A percentile compares a stretch with the other conserved stretches of the same genome.
Conservation (phyloP, 1,140 invertebrate species). For the Caligus rogercresseyi region DNA sequence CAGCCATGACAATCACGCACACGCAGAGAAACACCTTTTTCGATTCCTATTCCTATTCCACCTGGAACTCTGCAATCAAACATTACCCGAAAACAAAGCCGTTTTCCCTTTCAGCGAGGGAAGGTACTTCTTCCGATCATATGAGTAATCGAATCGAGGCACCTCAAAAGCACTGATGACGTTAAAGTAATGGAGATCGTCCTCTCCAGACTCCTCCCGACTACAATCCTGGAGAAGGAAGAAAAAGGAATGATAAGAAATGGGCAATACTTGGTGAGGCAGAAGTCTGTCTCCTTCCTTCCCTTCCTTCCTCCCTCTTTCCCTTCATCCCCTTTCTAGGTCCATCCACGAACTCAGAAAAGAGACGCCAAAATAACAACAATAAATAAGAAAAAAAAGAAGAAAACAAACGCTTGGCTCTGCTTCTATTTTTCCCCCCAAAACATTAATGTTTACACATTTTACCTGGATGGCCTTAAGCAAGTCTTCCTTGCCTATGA, state of each 20-base stretch:
- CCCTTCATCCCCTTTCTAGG: no score
- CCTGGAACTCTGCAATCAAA: no score
- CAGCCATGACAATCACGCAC: neutral
- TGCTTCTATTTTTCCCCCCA: neutral
- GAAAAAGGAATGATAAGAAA: no score
- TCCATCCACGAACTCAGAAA: no score
- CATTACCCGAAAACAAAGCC: no score
- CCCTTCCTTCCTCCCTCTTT: no score
- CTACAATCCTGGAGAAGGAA: constrained; percentile 8
- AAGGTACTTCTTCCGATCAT: constrained; percentile 12
- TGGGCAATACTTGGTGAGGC: no score
- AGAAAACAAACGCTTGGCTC: neutral
- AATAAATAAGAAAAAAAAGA: no score
- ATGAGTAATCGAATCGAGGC: constrained; percentile 1
- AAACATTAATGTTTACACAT: constrained; percentile 1
- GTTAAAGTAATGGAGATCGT: neutral
- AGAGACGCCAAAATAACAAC: neutral
- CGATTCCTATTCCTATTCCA: no score
- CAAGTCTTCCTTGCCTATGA: neutral
- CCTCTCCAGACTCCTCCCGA: neutral
- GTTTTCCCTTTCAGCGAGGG: neutral
- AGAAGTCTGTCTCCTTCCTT: no score
- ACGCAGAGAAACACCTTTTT: neutral
- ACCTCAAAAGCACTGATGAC: constrained; percentile 5
- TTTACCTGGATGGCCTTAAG: neutral